Evolutionary conservation across 2,888 invertebrate genomes (phyloP), one percentile per base, ranked within the genome.

Genomic region (Brachylomia viminalis): DNA sequence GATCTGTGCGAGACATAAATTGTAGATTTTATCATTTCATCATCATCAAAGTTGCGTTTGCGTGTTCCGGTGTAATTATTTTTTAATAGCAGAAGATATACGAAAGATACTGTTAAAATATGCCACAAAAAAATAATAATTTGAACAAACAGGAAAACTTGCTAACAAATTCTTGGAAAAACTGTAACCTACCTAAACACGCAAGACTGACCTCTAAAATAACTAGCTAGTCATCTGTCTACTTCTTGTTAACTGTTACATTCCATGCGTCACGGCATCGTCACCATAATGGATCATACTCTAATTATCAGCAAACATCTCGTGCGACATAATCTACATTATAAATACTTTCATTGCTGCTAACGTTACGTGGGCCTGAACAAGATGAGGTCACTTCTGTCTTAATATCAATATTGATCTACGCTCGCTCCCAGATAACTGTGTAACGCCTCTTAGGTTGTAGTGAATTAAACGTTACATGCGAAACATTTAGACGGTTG

Each of bases 381-480:
- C 58, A 84, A 82, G 75, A 72, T 79, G 80, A 79, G 70, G 80
- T 56, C 56, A 52, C 76, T 49, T 77, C 64, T 84, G 71, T 77
- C 84, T 75, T 79, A 84, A 77, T 82, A 67, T 82, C 61, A 77
- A 77, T 85, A 76, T 87, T 84, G 76, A 79, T 59, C 64, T 73
- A 73, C 74, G 77, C 87, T 87, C 82, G 86, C 89, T 84, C 90
- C 86, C 88, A 88, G 88, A 89, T 79, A 86, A 89, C 90, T 86
- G 89, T 86, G 89, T 83, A 89, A 89, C 90, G 90, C 92, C 92
- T 87, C 91, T 90, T 92, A 90, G 92, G 87, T 91, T 90, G 90
- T 92, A 92, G 91, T 90, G 90, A 88, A 82, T 81, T 61, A 81
- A 71, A 71, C 76, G 47, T 82, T 64, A 59, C 20, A 62, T 38